Evolutionary conservation across 2,113 vertebrate genomes (phyloP).

Genomic region (Emydura subglobosa): DNA sequence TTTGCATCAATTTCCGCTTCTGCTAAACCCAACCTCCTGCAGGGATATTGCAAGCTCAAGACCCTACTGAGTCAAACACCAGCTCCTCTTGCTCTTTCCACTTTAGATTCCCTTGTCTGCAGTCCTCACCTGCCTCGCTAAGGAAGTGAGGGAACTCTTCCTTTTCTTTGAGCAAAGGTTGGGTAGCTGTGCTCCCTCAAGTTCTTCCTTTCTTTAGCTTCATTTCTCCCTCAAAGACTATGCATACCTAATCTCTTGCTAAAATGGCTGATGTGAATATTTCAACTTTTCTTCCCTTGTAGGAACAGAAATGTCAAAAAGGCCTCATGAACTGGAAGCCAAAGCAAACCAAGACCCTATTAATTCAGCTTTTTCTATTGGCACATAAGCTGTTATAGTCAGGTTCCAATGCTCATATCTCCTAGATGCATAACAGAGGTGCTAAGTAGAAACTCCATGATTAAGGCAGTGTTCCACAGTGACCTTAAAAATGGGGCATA

Average conservation of each 20-base stretch:
- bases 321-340: neutral
- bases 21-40: neutral
- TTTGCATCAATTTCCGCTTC: neutral
- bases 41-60: neutral
- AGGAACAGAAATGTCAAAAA: neutral
- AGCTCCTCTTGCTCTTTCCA: neutral
- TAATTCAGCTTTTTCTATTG: neutral
- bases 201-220: neutral
- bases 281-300: neutral
- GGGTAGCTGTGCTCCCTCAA: neutral
- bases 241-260: neutral
- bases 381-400: neutral
- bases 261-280: neutral
- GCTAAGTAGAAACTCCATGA: neutral
- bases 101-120: neutral
- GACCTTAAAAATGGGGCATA: neutral
- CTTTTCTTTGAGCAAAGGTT: neutral
- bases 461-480: neutral
- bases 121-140: neutral
- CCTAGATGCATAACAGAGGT: neutral
- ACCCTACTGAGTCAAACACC: neutral
- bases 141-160: neutral
- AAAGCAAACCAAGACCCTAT: neutral
- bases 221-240: neutral
- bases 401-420: neutral